Conservation (phyloP, 2,113 vertebrate species). For the Brachyhypopomus occidentalis region DNA sequence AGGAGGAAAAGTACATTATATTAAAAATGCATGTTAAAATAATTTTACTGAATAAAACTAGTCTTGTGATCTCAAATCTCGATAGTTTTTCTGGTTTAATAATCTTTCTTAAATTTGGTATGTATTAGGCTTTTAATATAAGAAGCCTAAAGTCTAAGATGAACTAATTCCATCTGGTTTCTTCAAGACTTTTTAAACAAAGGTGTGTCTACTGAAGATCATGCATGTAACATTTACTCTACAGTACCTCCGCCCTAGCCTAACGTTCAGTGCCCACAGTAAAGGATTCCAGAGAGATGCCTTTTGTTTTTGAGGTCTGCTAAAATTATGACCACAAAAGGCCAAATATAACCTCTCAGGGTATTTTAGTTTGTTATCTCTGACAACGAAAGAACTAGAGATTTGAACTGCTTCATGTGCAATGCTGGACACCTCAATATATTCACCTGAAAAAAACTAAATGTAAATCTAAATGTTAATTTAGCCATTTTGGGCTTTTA, state of each 20-base stretch:
- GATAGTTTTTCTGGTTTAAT: too few species aligned
- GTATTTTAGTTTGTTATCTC: background rate
- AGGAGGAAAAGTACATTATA: too few species aligned
- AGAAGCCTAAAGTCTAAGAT: background rate
- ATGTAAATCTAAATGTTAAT: too few species aligned
- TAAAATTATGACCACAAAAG: constrained; percentile 34
- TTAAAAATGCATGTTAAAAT: too few species aligned
- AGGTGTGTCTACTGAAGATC: constrained; percentile 4
- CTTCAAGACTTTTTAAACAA: background rate
- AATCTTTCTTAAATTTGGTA: too few species aligned
- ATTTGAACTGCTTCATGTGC: background rate
- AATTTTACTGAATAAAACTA: too few species aligned
- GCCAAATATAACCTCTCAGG: constrained; percentile 16
- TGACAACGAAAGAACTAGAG: background rate
- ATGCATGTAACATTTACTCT: constrained; percentile 14
- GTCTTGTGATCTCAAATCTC: too few species aligned
- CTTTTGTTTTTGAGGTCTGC: constrained; percentile 23
- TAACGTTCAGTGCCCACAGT: constrained; percentile 3
- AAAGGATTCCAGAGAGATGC: constrained; percentile 13
- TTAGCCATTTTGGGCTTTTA: too few species aligned
- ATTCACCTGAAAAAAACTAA: background rate
- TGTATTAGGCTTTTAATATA: background rate
- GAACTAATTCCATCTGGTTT: background rate
- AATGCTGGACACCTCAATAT: background rate
- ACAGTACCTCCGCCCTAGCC: background rate